Conservation (phyloP, 1,140 invertebrate species). For the Drosophila paulistorum region DNA sequence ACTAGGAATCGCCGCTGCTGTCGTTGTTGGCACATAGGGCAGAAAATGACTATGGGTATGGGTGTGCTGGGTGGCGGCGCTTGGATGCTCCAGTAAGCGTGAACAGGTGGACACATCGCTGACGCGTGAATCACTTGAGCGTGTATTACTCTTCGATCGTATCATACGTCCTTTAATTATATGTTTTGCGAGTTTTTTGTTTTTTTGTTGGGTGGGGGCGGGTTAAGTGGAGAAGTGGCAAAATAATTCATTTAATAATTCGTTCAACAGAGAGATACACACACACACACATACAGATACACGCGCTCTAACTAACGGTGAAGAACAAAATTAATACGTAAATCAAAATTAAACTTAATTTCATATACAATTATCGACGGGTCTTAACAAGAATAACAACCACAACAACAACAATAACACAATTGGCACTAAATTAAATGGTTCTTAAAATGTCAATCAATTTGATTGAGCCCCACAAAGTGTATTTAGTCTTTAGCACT, state of each 20-base stretch:
- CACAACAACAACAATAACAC: conserved; percentile 25
- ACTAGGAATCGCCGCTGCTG: conserved; percentile 10
- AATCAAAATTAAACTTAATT: conserved; percentile 58
- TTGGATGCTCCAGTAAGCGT: conserved; percentile 77
- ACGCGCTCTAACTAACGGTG: conserved; percentile 31
- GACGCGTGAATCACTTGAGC: conserved; percentile 80
- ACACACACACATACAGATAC: conserved; percentile 17
- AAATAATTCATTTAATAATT: conserved; percentile 54
- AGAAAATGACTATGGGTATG: conserved; percentile 69
- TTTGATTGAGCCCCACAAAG: conserved; percentile 64
- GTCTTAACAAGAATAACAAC: too few species aligned
- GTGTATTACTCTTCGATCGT: conserved; percentile 81
- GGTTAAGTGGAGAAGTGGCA: conserved; percentile 33
- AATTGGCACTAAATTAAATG: conserved; percentile 46
- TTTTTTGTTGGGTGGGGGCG: neutral
- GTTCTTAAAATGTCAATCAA: conserved; percentile 69
- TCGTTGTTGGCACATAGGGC: conserved; percentile 72
- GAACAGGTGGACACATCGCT: conserved; percentile 81
- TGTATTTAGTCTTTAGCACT: conserved; percentile 15
- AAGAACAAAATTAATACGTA: conserved; percentile 59
- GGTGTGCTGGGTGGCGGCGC: conserved; percentile 72
- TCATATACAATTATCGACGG: conserved; percentile 57
- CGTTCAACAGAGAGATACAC: conserved; percentile 22
- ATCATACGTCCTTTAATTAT: conserved; percentile 76
- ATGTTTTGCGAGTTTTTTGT: conserved; percentile 36